A percentile compares a stretch with the other conserved stretches of the same genome.
These are phyloP conservation scores for Tuta absoluta DNA, from an alignment of 2,888 invertebrate genomes.

Conservation along the genomic window DNA sequence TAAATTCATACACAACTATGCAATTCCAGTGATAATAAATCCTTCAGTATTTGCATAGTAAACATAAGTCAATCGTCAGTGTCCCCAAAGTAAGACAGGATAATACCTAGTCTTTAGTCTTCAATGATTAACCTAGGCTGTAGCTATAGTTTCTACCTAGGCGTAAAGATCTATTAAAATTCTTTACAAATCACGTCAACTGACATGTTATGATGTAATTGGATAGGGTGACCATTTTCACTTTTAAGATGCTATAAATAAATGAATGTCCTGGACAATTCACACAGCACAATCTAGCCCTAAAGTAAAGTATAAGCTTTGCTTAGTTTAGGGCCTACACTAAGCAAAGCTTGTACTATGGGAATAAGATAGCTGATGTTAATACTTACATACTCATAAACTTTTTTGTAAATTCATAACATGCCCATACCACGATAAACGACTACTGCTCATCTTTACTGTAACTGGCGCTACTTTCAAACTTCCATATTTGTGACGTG, in stretches of 20 bases:
- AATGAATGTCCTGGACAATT: not conserved
- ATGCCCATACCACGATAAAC: no score
- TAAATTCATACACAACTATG: not conserved
- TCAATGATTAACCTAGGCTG: conserved; percentile 8
- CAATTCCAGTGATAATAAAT: not conserved
- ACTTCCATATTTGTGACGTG: no score
- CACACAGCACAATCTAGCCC: not conserved
- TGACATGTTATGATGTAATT: conserved; percentile 34
- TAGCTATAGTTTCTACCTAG: conserved; percentile 7
- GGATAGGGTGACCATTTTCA: conserved; percentile 20
- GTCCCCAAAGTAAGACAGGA: conserved; percentile 9
- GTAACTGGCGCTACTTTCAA: no score
- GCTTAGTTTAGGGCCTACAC: no score
- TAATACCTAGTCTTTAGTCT: conserved; percentile 22
- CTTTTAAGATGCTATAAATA: not conserved
- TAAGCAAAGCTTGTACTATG: no score
- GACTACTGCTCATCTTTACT: no score
- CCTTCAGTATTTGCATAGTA: conserved; percentile 14
- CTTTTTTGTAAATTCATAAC: no score
- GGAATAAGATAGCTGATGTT: no score
- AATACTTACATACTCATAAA: no score
- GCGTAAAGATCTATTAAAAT: conserved; percentile 32
- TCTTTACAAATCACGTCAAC: conserved; percentile 29
- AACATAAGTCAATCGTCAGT: conserved; percentile 9
- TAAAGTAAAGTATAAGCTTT: no score